Evolutionary conservation across 2,113 vertebrate species (phyloP), one percentile per base, ranked within the genome.

Genomic region (Corythoichthys intestinalis): DNA sequence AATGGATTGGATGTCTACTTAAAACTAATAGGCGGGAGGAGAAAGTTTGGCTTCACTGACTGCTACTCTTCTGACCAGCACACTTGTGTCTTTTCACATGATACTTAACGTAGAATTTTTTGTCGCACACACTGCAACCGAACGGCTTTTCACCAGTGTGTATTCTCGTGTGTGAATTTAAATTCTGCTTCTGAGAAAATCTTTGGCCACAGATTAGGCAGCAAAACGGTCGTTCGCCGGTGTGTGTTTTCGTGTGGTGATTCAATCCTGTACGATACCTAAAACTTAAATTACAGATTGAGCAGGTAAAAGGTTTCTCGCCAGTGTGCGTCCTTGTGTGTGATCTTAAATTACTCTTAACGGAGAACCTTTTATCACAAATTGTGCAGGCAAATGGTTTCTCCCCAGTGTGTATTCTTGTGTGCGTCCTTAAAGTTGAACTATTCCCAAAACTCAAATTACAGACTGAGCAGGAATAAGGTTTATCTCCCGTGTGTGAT

Each of bases 21-120:
- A 2, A 8, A 2, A n/a, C n/a, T n/a, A n/a, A 28, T 28, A 28
- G 20, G 20, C 20, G 20, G 20, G 20, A 28, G 20, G 20, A 28
- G 20, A 28, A 1, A 56, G 20, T 56, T 9, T 56, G 3, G 13
- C 34, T 59, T 59, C 13, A 39, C 15, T 8, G 14, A 59, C 35
- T 17, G 58, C 58, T 41, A 38, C 58, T 41, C 14, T 41, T 60
- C 5, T 10, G 14, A 3, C 58, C 58, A n/a, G 38, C 37, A 39
- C 58, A 60, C 58, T 60, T 60, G 38, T 60, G 58, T 39, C 35
- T 60, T 17, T 60, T 60, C 15, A 41, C 58, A 8, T 60, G 58
- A 39, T 60, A 60, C 58, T 60, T 60, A 1, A n/a, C 13, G 12
- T 39, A 41, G 58, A 60, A 60, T 41, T 39, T 39, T 60, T 60